phyloP scores from a whole-genome alignment of 2,797 vertebrate species.

The Dallia pectoralis region DNA sequence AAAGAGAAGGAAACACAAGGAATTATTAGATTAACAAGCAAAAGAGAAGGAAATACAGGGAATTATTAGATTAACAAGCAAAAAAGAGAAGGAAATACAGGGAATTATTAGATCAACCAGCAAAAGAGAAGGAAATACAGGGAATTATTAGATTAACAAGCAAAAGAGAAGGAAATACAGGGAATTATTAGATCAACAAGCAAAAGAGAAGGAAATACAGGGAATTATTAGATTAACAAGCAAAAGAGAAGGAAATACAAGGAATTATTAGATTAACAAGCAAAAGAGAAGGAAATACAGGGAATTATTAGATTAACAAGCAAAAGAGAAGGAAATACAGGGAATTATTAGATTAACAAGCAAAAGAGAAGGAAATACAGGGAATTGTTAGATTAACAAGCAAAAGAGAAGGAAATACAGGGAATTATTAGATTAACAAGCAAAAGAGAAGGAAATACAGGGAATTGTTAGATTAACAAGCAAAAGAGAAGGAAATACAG shows the following conservation, averaged over 20 bases:
- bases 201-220: constrained; percentile 56
- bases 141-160: too few species aligned
- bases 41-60: constrained; percentile 54
- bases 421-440: too few species aligned
- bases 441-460: constrained; percentile 56
- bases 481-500: constrained; percentile 56
- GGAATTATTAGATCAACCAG: too few species aligned
- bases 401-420: constrained; percentile 56
- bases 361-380: constrained; percentile 56
- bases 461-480: too few species aligned
- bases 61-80: too few species aligned
- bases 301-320: too few species aligned
- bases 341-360: too few species aligned
- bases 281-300: constrained; percentile 56
- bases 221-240: too few species aligned
- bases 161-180: constrained; percentile 56
- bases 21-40: too few species aligned
- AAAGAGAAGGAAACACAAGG: constrained; percentile 54
- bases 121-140: constrained; percentile 56
- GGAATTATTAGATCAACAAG: too few species aligned
- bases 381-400: too few species aligned
- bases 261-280: too few species aligned
- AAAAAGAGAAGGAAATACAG: constrained; percentile 56
- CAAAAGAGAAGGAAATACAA: constrained; percentile 56
- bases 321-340: constrained; percentile 56